Base-by-base conservation (phyloP, 1,140 invertebrate genomes). In the Eriocheir sinensis region DNA sequence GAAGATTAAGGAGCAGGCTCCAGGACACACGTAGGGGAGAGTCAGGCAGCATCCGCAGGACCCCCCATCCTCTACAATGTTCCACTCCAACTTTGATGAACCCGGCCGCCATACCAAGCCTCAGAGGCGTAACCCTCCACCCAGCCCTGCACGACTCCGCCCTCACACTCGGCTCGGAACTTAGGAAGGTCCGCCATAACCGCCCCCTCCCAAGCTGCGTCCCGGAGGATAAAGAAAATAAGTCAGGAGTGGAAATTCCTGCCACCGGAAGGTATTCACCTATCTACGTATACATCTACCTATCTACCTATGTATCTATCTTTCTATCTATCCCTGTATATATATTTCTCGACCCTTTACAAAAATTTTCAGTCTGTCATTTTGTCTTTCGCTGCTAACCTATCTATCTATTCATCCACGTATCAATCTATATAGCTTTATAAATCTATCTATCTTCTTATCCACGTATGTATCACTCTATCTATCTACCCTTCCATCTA, bases 211-310 rank as follows among this genome's bases (percentile, higher is more conserved):
- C 15, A 0, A 36, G 48, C 3, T 30, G 27, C 32, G 32, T 17
- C 48, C 30, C 48, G 17, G 17, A 4, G 53, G 27, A 21, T 3
- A 30, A 41, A 38, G 12, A 34, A 38, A 36, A 90, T 90, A 90
- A 90, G 89, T 90, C 89, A 90, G 89, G 89, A 48, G 30, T 90
- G 34, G 89, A 90, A 72, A 90, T 90, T 90, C 89, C 89, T 32
- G 89, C 89, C 32, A 72, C 89, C 17, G 89, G 89, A 90, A 90
- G 89, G 89, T 72, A 90, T 90, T 90, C n/a, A n/a, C n/a, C n/a
- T n/a, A n/a, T n/a, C n/a, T n/a, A n/a, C n/a, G n/a, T n/a, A n/a
- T n/a, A n/a, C n/a, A n/a, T n/a, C n/a, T n/a, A n/a, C n/a, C n/a
- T n/a, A n/a, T n/a, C n/a, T n/a, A n/a, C n/a, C n/a, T n/a, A n/a